Evolutionary conservation across 2,113 vertebrate species (phyloP), one percentile per base, ranked within the genome.

Genomic region (Climacteris rufus): DNA sequence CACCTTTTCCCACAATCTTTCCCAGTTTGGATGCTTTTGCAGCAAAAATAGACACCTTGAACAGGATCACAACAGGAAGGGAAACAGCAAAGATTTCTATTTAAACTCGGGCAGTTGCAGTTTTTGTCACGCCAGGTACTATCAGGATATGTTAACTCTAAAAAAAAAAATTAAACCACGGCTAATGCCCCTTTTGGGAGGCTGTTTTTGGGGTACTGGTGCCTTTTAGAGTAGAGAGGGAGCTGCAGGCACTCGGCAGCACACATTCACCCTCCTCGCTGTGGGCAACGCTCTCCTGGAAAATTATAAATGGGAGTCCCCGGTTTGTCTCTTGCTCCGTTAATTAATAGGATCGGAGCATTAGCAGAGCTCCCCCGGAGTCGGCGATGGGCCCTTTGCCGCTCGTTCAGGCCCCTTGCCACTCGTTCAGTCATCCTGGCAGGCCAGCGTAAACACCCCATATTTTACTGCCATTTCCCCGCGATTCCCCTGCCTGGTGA

Each of bases 281-380:
- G 83, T 5, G 42, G 64, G 7, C 37, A 53, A 42, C 42, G 1
- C 1, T 4, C 42, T 84, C 83, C 92, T 10, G 39, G 75, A 60
- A 90, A 93, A 91, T 44, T 13, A 80, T 25, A 40, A 50, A 72
- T 11, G 53, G 70, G 75, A 94, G 68, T 78, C 87, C 68, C 69
- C 4, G 0, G 33, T 7, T 91, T 81, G 69, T 25, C 89, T 95
- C 54, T 91, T 1, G 4, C 77, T 83, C 22, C 21, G 56, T 87
- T 94, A 90, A 93, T 80, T 94, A 92, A 94, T n/a, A 44, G 86
- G 60, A 90, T 60, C 31, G 0, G 49, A 87, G 47, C 76, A 15
- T 15, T 78, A 15, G 44, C n/a, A 80, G 76, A 37, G 31, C 42
- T 80, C 54, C 80, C 68, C 56, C 2, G 3, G 65, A 85, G 82